Base-by-base conservation (phyloP, 2,113 vertebrate genomes). In the Gymnocephalus cernua region DNA sequence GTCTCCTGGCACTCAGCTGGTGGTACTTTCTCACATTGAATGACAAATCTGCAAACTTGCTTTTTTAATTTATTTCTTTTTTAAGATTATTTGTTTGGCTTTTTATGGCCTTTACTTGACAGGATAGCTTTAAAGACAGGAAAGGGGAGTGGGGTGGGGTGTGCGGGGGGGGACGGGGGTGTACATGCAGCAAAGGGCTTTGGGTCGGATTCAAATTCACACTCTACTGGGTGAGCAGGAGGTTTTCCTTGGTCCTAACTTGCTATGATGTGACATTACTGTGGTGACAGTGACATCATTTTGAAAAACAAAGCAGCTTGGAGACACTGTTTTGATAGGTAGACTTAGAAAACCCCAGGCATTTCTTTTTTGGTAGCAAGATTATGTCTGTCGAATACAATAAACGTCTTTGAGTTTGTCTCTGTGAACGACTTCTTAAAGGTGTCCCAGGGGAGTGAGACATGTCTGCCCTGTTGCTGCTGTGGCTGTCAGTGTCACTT, bases 211-310 rank as follows among this genome's bases (percentile, higher is more conserved):
- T 35, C 32, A 7, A 38, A 38, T 8, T 9, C 35, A 38, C 35
- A 38, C 8, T 38, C 35, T 10, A 38, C 35, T 9, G 2, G 35
- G 35, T 38, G 8, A 9, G 8, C 8, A 38, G 35, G 35, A 38
- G 35, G 2, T 10, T 41, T 41, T 41, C 9, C 38, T 41, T 11
- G 38, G 23, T 68, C n/a, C 0, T 10, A 0, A 15, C 19, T 7
- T 21, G 32, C 45, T 77, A 2, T 80, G 44, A 75, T 69, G 15
- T 56, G 53, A 77, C 14, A 19, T 71, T 16, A 69, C 47, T 65
- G 27, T 35, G 45, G 23, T 35, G 56, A 25, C 5, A 53, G 53
- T 70, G 70, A 12, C 21, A 70, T 65, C 32, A 2, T 56, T 57
- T 65, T 44, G 21, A 16, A 65, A 74, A 35, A 73, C 66, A 41